Evolutionary conservation across 2,113 vertebrate genomes (phyloP).

Genomic region (Ictidomys tridecemlineatus): DNA sequence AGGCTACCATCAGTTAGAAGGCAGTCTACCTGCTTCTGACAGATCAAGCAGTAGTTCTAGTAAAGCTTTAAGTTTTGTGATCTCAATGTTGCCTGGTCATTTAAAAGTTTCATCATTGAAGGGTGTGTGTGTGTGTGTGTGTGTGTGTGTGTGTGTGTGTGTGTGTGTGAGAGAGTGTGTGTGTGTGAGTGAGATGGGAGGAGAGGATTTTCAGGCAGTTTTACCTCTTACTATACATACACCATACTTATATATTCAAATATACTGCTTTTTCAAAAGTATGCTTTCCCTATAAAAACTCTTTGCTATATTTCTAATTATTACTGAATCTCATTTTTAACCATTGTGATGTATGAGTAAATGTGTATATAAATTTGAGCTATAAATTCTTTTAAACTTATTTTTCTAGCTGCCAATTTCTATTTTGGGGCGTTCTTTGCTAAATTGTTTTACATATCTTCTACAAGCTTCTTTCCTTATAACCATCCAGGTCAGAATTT

Average conservation of each 20-base stretch:
- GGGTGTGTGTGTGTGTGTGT: too few relatives aligned
- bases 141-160: background rate
- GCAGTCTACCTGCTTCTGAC: background rate
- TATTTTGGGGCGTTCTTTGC: constrained; percentile 52
- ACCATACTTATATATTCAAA: background rate
- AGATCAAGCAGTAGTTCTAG: background rate
- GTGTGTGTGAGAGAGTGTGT: background rate
- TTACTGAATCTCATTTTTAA: constrained; percentile 58
- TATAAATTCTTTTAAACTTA: constrained; percentile 38
- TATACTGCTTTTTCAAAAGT: constrained; percentile 36
- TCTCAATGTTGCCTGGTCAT: background rate
- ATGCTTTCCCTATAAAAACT: constrained; percentile 20
- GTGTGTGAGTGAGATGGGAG: background rate
- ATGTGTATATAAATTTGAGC: constrained; percentile 48
- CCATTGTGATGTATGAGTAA: background rate
- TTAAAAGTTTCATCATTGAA: constrained; percentile 36
- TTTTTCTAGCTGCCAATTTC: constrained; percentile 46
- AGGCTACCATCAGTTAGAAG: background rate
- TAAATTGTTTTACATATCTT: constrained; percentile 63
- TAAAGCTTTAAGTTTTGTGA: background rate
- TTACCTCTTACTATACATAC: background rate
- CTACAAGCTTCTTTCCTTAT: constrained; percentile 61
- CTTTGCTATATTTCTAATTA: constrained; percentile 11
- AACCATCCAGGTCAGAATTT: constrained; percentile 56
- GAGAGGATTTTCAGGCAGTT: background rate